A percentile compares a stretch with the other conserved stretches of the same genome.
These are phyloP conservation scores for Botia almorhae DNA, from an alignment of 2,797 vertebrate species.

Conservation along the genomic window DNA sequence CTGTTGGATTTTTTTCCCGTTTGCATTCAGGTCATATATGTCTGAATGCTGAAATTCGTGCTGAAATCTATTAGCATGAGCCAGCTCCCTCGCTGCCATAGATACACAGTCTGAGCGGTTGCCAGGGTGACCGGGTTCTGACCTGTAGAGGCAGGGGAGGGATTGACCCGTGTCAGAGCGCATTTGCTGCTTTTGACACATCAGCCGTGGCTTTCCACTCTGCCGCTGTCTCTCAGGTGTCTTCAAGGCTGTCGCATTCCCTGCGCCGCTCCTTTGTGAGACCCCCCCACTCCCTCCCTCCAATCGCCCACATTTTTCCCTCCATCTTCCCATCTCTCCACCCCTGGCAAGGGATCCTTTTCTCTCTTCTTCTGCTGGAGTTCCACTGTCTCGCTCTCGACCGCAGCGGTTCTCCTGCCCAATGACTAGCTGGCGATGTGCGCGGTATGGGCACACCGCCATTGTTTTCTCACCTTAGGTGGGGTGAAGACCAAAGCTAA, in stretches of 20 bases:
- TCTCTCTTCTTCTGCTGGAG: slow-evolving; percentile 16
- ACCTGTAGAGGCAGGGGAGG: slow-evolving; percentile 45
- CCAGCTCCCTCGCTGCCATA: slow-evolving; percentile 5
- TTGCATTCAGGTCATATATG: background rate
- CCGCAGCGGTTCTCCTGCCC: background rate
- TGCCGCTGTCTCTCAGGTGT: slow-evolving; percentile 48
- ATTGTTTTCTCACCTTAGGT: slow-evolving; percentile 44
- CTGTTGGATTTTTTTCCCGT: background rate
- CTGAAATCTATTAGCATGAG: slow-evolving; percentile 19
- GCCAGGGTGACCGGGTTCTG: slow-evolving; percentile 47
- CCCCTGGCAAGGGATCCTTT: slow-evolving; percentile 12
- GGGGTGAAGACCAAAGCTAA: slow-evolving; percentile 43
- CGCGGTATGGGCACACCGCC: slow-evolving; percentile 5
- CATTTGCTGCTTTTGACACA: slow-evolving; percentile 48
- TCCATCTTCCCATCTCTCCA: slow-evolving; percentile 7
- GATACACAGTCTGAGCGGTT: slow-evolving; percentile 37
- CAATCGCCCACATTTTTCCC: background rate
- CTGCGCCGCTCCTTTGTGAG: slow-evolving; percentile 24
- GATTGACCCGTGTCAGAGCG: slow-evolving; percentile 57
- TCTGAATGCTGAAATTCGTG: slow-evolving; percentile 7
- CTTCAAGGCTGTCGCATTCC: slow-evolving; percentile 34
- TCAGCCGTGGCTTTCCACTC: slow-evolving; percentile 46
- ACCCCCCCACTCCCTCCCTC: background rate
- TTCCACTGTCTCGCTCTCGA: slow-evolving; percentile 17
- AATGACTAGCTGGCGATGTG: slow-evolving; percentile 12